Evolutionary conservation across 2,113 vertebrate species (phyloP).

Genomic region (Ciconia maguari): DNA sequence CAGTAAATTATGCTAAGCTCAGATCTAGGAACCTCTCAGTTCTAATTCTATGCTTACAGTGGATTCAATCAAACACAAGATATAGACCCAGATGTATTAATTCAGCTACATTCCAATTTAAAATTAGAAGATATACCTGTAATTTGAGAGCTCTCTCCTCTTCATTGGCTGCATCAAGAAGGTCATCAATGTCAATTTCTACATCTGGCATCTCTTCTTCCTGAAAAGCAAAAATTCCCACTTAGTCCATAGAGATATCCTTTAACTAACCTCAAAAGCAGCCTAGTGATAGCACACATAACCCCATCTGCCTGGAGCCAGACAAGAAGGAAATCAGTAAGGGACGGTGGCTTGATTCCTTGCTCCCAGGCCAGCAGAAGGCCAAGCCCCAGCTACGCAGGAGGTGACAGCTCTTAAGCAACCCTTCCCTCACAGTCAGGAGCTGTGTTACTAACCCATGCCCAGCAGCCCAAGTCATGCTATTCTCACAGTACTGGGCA

Average conservation of each 20-base stretch:
- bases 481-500: background rate
- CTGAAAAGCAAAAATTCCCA: constrained; percentile 63
- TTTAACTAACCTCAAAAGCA: background rate
- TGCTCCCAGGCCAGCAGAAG: background rate
- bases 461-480: background rate
- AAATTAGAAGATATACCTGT: constrained; percentile 76
- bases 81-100: background rate
- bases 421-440: background rate
- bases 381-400: background rate
- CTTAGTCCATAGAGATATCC: background rate
- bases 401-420: background rate
- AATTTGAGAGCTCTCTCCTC: constrained; percentile 93
- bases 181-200: constrained; percentile 97
- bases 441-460: background rate
- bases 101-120: background rate
- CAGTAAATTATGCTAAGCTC: background rate
- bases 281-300: background rate
- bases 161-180: constrained; percentile 91
- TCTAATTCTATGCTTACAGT: background rate
- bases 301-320: background rate
- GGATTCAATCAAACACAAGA: background rate
- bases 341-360: background rate
- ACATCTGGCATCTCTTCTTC: constrained; percentile 99
- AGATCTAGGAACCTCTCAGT: background rate
- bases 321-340: background rate